A percentile compares a stretch with the other conserved stretches of the same genome.
Evolutionary conservation across 2,797 vertebrate species (phyloP).

Genomic region (Erithacus rubecula): DNA sequence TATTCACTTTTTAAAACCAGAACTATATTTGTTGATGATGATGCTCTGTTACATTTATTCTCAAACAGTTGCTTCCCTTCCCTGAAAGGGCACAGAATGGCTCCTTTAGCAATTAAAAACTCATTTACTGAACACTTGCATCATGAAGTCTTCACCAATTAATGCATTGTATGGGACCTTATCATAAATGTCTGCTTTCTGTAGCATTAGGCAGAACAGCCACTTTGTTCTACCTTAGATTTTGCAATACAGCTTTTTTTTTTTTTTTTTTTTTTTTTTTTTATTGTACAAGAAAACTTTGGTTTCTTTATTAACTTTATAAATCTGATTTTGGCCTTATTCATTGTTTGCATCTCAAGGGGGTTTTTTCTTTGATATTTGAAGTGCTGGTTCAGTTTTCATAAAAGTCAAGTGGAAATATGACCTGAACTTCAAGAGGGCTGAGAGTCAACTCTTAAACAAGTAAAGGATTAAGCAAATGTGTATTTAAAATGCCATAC

Average conservation of each 20-base stretch:
- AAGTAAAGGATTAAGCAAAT: constrained; percentile 18
- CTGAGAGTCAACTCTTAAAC: background rate
- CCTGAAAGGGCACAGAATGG: background rate
- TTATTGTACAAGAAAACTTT: background rate
- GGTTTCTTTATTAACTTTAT: background rate
- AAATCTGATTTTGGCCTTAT: background rate
- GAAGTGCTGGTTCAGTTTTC: constrained; percentile 6
- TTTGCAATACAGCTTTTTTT: background rate
- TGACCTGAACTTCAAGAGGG: constrained; percentile 27
- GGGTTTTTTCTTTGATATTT: constrained; percentile 25
- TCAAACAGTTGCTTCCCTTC: background rate
- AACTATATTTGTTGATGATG: background rate
- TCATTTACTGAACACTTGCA: background rate
- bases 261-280: background rate
- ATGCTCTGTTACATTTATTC: background rate
- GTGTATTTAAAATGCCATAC: background rate
- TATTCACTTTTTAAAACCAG: background rate
- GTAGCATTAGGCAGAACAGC: background rate
- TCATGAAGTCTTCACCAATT: background rate
- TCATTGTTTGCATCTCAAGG: background rate
- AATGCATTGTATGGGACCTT: background rate
- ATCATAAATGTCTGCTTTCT: background rate
- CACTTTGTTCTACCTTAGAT: background rate
- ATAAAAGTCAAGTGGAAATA: constrained; percentile 28
- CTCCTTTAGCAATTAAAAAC: background rate